Evolutionary conservation across 2,797 vertebrate species (phyloP), one percentile per base, ranked within the genome.

Genomic region (Danio choprae): DNA sequence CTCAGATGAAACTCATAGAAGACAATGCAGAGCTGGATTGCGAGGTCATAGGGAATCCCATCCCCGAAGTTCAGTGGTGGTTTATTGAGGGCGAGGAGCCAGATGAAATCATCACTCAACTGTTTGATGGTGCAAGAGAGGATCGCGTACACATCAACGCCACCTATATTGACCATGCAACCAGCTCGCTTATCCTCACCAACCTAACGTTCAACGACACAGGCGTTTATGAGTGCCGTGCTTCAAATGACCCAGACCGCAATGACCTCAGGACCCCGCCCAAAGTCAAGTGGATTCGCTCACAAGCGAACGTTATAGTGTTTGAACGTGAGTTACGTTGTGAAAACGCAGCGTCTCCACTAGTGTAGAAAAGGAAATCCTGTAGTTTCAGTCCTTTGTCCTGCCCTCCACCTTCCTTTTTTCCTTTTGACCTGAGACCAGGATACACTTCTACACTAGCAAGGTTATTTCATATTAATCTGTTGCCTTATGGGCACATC

Each of bases 41-140:
- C 51, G 96, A 98, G 90, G 97, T 96, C 10, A 90, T 96, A 87
- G 97, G 96, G 79, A 92, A 79, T 59, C 97, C 97, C 43, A 92
- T 98, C 80, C 97, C 97, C 0, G 97, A 99, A 92, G 94, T 98
- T 84, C 97, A 98, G 91, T 99, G 96, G 96, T 98, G 97, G 95
- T 97, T 95, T 87, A 48, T 94, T 75, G 94, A 95, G 86, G 94
- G 95, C 0, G 92, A 93, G 7, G 93, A 94, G 82, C 93, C 94
- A 60, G 92, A 94, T 10, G 94, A 96, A 83, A 94, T 91, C 18
- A 87, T 89, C 84, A 90, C 90, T 13, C 96, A 97, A 90, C 94
- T 97, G 46, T 97, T 95, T 91, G 97, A 97, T 1, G 97, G 97
- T 0, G 96, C 96, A 18, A 90, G 94, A 76, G 90, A 92, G 51